Conservation (phyloP, 2,113 vertebrate species). For the Melanerpes formicivorus region DNA sequence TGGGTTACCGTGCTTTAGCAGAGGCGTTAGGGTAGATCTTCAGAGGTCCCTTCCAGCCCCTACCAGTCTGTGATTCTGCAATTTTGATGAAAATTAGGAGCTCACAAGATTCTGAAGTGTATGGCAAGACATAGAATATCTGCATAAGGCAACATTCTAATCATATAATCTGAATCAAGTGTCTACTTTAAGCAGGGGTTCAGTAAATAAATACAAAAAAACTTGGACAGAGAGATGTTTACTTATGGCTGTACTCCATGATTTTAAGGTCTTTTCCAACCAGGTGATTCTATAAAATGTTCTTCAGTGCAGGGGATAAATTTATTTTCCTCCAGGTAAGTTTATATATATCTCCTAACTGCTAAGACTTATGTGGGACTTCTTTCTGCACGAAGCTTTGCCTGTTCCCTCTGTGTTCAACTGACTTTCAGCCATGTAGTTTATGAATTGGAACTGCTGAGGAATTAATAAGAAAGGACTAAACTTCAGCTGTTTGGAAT, state of each 20-base stretch:
- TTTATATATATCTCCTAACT: not conserved
- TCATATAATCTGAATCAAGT: not conserved
- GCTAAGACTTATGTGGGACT: not conserved
- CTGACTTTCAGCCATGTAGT: not conserved
- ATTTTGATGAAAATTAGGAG: not conserved
- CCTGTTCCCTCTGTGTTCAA: not conserved
- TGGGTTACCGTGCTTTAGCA: too few relatives aligned
- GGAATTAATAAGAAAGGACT: not conserved
- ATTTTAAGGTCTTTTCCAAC: too few relatives aligned
- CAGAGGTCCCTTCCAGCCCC: too few relatives aligned
- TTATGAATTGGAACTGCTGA: not conserved
- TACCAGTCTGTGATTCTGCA: too few relatives aligned
- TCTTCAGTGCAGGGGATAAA: not conserved
- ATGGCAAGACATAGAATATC: not conserved
- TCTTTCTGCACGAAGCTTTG: not conserved
- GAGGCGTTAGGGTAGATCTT: too few relatives aligned
- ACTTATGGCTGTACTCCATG: too few relatives aligned
- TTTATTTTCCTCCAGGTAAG: not conserved
- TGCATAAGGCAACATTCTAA: not conserved
- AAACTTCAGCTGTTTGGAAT: not conserved
- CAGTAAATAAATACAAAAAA: too few relatives aligned
- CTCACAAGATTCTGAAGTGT: not conserved
- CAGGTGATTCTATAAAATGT: not conserved
- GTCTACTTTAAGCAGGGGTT: not conserved
- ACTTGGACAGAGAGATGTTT: too few relatives aligned